These are phyloP conservation scores for Brachionus asplanchnoidis DNA, from an alignment of 1,140 invertebrate species.

Conservation along the genomic window DNA sequence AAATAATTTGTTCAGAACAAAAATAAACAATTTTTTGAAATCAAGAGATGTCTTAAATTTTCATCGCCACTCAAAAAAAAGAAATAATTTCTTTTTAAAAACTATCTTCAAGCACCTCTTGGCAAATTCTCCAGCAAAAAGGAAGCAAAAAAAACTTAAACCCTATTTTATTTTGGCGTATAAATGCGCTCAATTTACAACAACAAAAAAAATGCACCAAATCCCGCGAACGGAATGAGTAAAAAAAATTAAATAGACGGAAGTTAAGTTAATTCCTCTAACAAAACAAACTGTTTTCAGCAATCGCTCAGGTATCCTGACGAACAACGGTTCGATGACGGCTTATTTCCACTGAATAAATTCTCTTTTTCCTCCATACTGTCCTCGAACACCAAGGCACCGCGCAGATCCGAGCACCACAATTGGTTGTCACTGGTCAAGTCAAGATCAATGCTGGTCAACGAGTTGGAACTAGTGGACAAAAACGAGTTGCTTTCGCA, in stretches of 20 bases:
- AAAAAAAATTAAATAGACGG: conserved; percentile 2
- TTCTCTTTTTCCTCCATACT: neutral
- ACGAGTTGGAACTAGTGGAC: neutral
- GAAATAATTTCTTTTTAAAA: neutral
- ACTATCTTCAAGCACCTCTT: neutral
- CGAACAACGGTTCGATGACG: conserved; percentile 16
- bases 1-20: neutral
- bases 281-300: neutral
- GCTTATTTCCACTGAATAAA: neutral
- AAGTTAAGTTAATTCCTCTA: neutral
- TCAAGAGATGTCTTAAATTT: neutral
- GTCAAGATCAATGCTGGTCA: neutral
- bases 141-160: neutral
- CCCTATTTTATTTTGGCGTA: neutral
- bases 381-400: neutral
- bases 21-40: neutral
- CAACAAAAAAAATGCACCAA: neutral
- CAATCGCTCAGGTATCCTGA: conserved; percentile 25
- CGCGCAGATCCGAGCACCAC: neutral
- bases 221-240: neutral
- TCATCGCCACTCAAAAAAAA: neutral
- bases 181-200: neutral
- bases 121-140: neutral
- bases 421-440: neutral
- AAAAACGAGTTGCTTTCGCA: neutral